These are phyloP conservation scores for Horisme vitalbata DNA, from an alignment of 2,888 invertebrate species.

Conservation along the genomic window DNA sequence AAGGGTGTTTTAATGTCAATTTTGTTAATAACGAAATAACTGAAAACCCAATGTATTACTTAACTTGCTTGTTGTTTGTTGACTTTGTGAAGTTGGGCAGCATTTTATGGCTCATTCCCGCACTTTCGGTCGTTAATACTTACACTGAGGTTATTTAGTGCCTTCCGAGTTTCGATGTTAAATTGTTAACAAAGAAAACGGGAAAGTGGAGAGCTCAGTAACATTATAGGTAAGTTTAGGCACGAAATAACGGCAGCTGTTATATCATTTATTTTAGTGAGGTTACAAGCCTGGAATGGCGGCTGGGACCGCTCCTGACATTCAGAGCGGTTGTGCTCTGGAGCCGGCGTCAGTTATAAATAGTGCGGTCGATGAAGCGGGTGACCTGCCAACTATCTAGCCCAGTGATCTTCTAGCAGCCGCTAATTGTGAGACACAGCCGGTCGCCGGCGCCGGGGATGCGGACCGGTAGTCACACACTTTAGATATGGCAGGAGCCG, in stretches of 20 bases:
- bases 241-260: no score
- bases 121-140: background rate
- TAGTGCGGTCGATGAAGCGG: slow-evolving; percentile 36
- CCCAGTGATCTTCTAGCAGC: slow-evolving; percentile 65
- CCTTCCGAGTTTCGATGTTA: background rate
- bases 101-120: background rate
- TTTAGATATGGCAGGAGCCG: slow-evolving; percentile 10
- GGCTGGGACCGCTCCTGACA: slow-evolving; percentile 14
- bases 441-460: background rate
- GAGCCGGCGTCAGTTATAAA: slow-evolving; percentile 6
- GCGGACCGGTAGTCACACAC: background rate
- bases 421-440: slow-evolving; percentile 11
- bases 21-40: no score
- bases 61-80: no score
- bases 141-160: slow-evolving; percentile 3
- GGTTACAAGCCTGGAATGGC: background rate
- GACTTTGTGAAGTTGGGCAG: slow-evolving; percentile 1
- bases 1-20: no score
- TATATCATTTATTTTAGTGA: no score
- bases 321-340: background rate
- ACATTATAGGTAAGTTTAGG: no score
- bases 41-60: no score
- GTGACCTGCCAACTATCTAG: slow-evolving; percentile 75
- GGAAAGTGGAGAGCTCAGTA: no score
- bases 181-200: background rate